A percentile compares a stretch with the other conserved stretches of the same genome.
Evolutionary conservation across 2,113 vertebrate genomes (phyloP).

Genomic region (Poicephalus meyeri): DNA sequence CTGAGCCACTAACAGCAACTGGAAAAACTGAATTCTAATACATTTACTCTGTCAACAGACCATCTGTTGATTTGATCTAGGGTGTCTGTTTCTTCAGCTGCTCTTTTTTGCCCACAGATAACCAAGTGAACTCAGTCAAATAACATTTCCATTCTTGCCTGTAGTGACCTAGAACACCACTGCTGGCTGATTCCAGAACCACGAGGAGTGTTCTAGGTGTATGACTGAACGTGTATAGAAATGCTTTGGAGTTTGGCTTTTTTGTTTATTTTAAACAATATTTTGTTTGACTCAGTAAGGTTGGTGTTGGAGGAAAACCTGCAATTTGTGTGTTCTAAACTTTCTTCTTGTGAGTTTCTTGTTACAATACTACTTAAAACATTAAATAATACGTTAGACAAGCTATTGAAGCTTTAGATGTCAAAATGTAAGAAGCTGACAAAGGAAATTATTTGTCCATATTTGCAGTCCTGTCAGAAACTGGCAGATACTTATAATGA

Average conservation of each 20-base stretch:
- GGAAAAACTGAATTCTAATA: not conserved
- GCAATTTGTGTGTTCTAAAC: not conserved
- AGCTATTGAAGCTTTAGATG: not conserved
- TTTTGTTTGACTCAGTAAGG: not conserved
- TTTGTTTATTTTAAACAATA: not conserved
- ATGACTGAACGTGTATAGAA: not conserved
- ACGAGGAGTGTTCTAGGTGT: not conserved
- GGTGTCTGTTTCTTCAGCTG: not conserved
- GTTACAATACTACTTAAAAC: not conserved
- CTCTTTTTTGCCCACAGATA: not conserved
- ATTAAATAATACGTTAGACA: not conserved
- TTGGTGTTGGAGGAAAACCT: not conserved
- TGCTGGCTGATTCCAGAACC: not conserved
- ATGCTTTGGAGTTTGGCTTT: not conserved
- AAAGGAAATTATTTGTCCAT: not conserved
- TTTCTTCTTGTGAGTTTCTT: not conserved
- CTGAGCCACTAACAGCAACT: not conserved
- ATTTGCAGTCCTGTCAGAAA: not conserved
- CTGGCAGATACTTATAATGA: not conserved
- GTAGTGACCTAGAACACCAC: not conserved
- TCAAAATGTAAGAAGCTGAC: not conserved
- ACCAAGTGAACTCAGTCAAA: accelerated
- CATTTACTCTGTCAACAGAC: not conserved
- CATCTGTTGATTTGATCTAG: not conserved
- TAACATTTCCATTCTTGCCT: not conserved